Percentiles rank a stretch among this genome's conserved stretches.
These are phyloP conservation scores for Gnatocerus cornutus DNA, from an alignment of 2,888 invertebrate species.

Conservation along the genomic window DNA sequence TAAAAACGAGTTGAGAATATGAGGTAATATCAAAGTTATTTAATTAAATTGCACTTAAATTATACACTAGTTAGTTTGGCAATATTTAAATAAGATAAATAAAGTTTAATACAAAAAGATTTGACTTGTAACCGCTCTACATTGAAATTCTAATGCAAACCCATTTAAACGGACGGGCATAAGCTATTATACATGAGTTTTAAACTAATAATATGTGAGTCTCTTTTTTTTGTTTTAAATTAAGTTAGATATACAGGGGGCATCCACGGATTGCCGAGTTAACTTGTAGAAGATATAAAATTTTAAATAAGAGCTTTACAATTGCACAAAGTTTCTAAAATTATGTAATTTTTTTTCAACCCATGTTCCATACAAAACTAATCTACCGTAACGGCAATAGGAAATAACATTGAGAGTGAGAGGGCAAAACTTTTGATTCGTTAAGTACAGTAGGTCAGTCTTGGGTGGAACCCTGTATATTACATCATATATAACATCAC, in stretches of 20 bases:
- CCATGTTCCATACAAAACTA: slow-evolving; percentile 49
- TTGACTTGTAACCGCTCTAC: slow-evolving; percentile 50
- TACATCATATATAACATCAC: slow-evolving; percentile 58
- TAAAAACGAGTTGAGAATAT: slow-evolving; percentile 65
- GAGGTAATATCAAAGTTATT: slow-evolving; percentile 68
- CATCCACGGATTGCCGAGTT: slow-evolving; percentile 14
- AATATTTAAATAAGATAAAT: slow-evolving; percentile 60
- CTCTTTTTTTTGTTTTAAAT: slow-evolving; percentile 39
- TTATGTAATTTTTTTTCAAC: slow-evolving; percentile 40
- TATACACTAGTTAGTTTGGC: slow-evolving; percentile 67
- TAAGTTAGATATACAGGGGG: slow-evolving; percentile 41
- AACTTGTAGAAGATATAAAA: background rate
- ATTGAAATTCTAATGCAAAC: slow-evolving; percentile 46
- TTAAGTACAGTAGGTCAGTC: slow-evolving; percentile 45
- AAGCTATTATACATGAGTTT: slow-evolving; percentile 47
- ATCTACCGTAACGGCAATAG: slow-evolving; percentile 37
- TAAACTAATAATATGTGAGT: slow-evolving; percentile 37
- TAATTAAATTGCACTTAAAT: slow-evolving; percentile 69
- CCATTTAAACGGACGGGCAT: slow-evolving; percentile 50
- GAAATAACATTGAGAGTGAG: slow-evolving; percentile 6
- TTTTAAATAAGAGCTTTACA: slow-evolving; percentile 7
- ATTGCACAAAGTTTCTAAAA: slow-evolving; percentile 38
- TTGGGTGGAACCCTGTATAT: slow-evolving; percentile 48
- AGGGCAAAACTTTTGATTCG: slow-evolving; percentile 22
- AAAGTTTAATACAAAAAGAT: slow-evolving; percentile 50